A percentile compares a stretch with the other conserved stretches of the same genome.
Conservation (phyloP, 2,888 invertebrate genomes). For the Cyrtodaria siliqua region DNA sequence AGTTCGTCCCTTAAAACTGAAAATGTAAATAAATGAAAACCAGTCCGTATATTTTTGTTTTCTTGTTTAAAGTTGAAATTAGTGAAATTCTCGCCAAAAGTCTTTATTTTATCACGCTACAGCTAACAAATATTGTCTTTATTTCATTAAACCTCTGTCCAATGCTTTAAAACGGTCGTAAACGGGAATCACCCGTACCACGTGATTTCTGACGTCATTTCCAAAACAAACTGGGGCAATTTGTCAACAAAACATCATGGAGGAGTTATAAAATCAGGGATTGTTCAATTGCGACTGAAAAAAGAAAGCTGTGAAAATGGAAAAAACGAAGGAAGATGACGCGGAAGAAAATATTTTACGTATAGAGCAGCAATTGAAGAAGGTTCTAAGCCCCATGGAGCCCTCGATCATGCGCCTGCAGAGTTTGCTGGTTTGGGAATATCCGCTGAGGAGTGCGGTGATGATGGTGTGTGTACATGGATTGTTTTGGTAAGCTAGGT, state of each 20-base stretch:
- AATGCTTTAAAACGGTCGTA: too few relatives aligned
- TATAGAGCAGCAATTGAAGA: conserved; percentile 70
- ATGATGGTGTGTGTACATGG: conserved; percentile 83
- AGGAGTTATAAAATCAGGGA: too few relatives aligned
- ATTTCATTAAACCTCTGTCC: too few relatives aligned
- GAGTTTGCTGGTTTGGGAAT: conserved; percentile 86
- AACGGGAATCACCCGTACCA: conserved; percentile 7
- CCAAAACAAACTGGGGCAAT: conserved; percentile 49
- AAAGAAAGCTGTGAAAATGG: conserved; percentile 28
- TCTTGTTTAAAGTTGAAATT: too few relatives aligned
- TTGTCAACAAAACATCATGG: conserved; percentile 17
- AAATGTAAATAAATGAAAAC: too few relatives aligned
- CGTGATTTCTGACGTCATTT: conserved; percentile 53
- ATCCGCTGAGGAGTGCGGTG: conserved; percentile 82
- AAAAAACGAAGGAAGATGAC: conserved; percentile 23
- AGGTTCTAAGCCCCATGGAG: conserved; percentile 82
- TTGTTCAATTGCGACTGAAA: too few relatives aligned
- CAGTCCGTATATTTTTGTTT: too few relatives aligned
- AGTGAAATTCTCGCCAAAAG: too few relatives aligned
- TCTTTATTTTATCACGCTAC: too few relatives aligned
- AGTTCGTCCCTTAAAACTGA: too few relatives aligned
- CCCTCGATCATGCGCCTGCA: conserved; percentile 83
- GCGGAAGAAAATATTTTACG: conserved; percentile 44
- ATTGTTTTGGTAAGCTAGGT: conserved; percentile 85
- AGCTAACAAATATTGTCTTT: too few relatives aligned